Evolutionary conservation across 2,113 vertebrate species (phyloP).

Genomic region (Bos taurus): DNA sequence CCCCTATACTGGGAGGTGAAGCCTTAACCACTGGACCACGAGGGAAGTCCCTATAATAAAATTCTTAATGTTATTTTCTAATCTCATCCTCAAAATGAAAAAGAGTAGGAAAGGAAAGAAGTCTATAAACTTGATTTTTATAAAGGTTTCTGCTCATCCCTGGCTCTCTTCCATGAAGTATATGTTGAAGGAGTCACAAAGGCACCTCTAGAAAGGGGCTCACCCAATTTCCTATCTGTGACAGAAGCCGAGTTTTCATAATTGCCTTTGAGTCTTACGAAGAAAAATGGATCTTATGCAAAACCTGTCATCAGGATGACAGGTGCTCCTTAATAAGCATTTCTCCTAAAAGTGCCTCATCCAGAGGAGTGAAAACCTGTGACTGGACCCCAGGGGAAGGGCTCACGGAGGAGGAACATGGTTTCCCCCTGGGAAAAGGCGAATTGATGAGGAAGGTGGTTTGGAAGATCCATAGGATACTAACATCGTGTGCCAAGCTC

Average conservation of each 20-base stretch:
- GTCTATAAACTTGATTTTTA: not conserved
- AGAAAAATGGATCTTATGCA: not conserved
- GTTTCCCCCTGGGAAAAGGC: not conserved
- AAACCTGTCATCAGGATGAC: too few species aligned
- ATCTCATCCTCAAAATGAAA: not conserved
- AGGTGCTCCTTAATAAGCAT: accelerated
- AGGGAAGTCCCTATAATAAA: not conserved
- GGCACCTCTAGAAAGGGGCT: not conserved
- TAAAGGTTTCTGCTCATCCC: not conserved
- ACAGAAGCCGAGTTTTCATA: not conserved
- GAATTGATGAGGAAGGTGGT: accelerated
- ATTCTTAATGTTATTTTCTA: not conserved
- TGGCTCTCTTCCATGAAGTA: not conserved
- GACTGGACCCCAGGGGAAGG: not conserved
- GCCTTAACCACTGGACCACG: not conserved
- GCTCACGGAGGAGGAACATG: accelerated
- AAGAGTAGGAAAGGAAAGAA: too few species aligned
- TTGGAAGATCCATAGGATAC: accelerated
- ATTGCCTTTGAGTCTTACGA: not conserved
- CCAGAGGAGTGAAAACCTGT: accelerated
- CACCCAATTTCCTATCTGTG: not conserved
- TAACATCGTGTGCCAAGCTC: accelerated
- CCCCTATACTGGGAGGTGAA: not conserved
- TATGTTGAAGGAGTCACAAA: not conserved
- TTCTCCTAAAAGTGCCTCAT: accelerated